Percentiles rank a stretch among this genome's conserved stretches.
Conservation (phyloP, 1,140 invertebrate genomes). For the Pentalonia nigronervosa region DNA sequence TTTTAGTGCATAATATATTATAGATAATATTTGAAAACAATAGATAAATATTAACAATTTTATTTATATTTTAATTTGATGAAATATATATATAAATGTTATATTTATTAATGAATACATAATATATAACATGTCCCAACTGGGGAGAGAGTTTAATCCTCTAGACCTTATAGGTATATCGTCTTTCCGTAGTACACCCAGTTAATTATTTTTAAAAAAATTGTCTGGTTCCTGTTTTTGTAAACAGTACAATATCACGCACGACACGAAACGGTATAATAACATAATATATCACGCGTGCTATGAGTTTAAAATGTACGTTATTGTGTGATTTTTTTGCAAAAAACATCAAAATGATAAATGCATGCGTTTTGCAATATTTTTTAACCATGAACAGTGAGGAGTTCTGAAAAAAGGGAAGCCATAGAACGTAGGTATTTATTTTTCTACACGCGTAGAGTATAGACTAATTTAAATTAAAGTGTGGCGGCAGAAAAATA, state of each 20-base stretch:
- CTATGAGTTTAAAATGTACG: not conserved
- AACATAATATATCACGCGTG: not conserved
- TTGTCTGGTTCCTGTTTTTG: not conserved
- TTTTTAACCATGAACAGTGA: not conserved
- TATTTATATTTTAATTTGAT: too few species aligned
- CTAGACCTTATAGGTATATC: too few species aligned
- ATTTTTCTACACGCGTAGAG: not conserved
- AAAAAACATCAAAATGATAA: not conserved
- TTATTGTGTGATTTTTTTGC: not conserved
- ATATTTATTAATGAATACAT: too few species aligned
- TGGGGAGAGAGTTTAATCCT: too few species aligned
- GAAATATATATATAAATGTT: too few species aligned
- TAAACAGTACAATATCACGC: not conserved
- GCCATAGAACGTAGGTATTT: not conserved
- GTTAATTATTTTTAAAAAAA: not conserved
- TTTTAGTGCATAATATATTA: too few species aligned
- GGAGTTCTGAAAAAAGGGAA: not conserved
- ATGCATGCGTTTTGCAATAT: not conserved
- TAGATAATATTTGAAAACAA: too few species aligned
- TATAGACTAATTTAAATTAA: not conserved
- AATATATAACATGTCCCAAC: too few species aligned
- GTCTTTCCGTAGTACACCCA: not conserved
- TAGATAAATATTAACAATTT: too few species aligned
- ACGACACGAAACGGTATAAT: not conserved
- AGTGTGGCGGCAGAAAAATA: not conserved